Conservation (phyloP, 2,888 invertebrate genomes). For the Thysanoteuthis rhombus region DNA sequence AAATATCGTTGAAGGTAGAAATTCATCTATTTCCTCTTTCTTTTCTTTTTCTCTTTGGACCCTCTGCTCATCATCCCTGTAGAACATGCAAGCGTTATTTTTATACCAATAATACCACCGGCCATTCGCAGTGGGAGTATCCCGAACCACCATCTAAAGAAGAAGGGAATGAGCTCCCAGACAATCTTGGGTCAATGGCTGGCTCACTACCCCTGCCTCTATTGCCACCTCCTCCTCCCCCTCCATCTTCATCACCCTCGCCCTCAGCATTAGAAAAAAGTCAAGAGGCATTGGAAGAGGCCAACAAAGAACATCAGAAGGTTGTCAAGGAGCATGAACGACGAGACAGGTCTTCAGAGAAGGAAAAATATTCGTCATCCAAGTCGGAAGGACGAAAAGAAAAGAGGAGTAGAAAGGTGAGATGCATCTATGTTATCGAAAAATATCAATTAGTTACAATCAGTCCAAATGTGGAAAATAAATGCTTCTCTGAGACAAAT, state of each 20-base stretch:
- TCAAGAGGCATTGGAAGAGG: background rate
- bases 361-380: conserved; percentile 14
- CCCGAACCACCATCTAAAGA: conserved; percentile 48
- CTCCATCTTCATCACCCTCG: conserved; percentile 37
- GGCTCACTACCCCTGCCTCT: conserved; percentile 39
- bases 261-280: background rate
- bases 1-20: background rate
- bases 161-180: conserved; percentile 21
- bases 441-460: too few species aligned
- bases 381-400: conserved; percentile 34
- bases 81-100: conserved; percentile 77
- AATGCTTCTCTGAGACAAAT: too few species aligned
- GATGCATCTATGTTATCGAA: too few species aligned
- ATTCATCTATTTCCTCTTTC: conserved; percentile 35
- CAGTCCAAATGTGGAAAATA: too few species aligned
- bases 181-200: conserved; percentile 30
- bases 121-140: conserved; percentile 76
- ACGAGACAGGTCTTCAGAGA: background rate
- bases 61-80: conserved; percentile 50
- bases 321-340: background rate
- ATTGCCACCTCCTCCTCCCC: conserved; percentile 45
- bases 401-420: conserved; percentile 29
- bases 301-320: background rate
- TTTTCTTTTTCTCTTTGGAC: conserved; percentile 35
- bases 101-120: conserved; percentile 74